phyloP scores from a whole-genome alignment of 2,797 vertebrate genomes.

The Argya squamiceps region DNA sequence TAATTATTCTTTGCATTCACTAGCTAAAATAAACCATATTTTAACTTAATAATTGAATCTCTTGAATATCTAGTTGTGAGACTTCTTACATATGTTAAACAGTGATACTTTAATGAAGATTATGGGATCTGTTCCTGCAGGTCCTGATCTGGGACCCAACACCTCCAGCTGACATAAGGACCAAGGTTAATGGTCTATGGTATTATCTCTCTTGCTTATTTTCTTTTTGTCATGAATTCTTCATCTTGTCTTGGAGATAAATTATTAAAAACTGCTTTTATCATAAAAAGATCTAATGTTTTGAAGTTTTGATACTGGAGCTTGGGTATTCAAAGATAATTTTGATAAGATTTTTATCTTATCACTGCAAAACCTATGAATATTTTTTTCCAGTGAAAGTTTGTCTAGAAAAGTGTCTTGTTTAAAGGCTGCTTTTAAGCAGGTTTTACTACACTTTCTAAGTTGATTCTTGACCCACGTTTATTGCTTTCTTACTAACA shows the following conservation, averaged over 20 bases:
- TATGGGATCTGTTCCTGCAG: not conserved
- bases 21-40: not conserved
- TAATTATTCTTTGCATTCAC: not conserved
- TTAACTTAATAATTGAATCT: not conserved
- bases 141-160: not conserved
- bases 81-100: not conserved
- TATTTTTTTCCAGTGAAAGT: not conserved
- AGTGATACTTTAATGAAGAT: not conserved
- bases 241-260: not conserved
- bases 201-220: not conserved
- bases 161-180: not conserved
- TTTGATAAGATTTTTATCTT: not conserved
- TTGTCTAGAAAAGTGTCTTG: not conserved
- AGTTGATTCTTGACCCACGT: not conserved
- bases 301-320: not conserved
- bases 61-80: not conserved
- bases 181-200: rapidly evolving
- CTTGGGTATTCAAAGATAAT: not conserved
- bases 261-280: not conserved
- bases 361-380: not conserved
- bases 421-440: not conserved
- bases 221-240: not conserved
- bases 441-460: not conserved
- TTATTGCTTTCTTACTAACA: not conserved
- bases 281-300: not conserved